A percentile compares a stretch with the other conserved stretches of the same genome.
These are phyloP conservation scores for Epinephelus lanceolatus DNA, from an alignment of 2,113 vertebrate species.

Conservation along the genomic window DNA sequence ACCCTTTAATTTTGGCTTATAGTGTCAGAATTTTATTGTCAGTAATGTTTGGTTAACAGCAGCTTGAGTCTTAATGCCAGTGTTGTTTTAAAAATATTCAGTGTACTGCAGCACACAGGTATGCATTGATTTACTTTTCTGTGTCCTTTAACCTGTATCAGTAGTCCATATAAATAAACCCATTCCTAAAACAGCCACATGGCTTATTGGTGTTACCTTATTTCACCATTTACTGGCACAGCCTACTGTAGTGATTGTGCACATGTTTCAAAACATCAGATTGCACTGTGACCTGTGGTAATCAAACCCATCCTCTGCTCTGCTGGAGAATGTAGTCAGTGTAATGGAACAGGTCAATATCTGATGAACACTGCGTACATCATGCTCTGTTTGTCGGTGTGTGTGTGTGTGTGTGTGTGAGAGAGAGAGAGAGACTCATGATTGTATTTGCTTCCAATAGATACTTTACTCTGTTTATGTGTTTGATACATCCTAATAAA, in stretches of 20 bases:
- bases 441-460: too few species aligned
- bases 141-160: background rate
- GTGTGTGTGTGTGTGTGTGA: background rate
- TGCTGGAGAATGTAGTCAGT: slow-evolving; percentile 14
- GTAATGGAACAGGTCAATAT: slow-evolving; percentile 35
- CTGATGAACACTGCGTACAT: slow-evolving; percentile 10
- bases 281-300: slow-evolving; percentile 6
- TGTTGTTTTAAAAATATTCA: background rate
- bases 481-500: too few species aligned
- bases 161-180: background rate
- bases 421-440: too few species aligned
- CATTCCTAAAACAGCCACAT: background rate
- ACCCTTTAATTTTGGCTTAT: background rate
- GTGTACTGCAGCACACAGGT: background rate
- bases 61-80: background rate
- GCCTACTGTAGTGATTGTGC: background rate
- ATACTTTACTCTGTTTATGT: too few species aligned
- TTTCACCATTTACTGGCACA: background rate
- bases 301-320: slow-evolving; percentile 20
- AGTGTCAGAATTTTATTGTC: background rate
- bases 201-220: background rate
- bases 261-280: slow-evolving; percentile 11
- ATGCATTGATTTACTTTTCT: background rate
- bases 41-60: background rate
- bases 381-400: slow-evolving; percentile 12